phyloP scores from a whole-genome alignment of 2,113 vertebrate genomes.

The Malurus elegans region DNA sequence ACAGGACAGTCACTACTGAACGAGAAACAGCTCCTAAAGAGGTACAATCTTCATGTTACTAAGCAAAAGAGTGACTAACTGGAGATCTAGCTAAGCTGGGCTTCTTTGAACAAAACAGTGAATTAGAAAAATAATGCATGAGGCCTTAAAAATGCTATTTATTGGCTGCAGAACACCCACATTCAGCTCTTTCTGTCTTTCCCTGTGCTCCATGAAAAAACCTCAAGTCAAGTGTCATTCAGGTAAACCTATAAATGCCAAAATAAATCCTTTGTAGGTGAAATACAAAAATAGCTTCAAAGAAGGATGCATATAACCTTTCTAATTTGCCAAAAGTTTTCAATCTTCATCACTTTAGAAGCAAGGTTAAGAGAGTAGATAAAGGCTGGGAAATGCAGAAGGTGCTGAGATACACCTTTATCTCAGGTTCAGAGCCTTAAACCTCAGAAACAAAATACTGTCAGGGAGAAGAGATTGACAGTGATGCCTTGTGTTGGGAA shows the following conservation, averaged over 20 bases:
- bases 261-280: slow-evolving; percentile 13
- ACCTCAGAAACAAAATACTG: background rate
- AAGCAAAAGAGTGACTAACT: background rate
- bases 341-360: slow-evolving; percentile 16
- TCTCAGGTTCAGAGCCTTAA: background rate
- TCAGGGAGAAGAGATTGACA: background rate
- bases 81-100: background rate
- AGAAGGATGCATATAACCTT: background rate
- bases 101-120: background rate
- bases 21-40: background rate
- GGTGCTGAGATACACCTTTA: background rate
- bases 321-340: slow-evolving; percentile 42
- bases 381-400: background rate
- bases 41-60: background rate
- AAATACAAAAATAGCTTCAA: slow-evolving; percentile 7
- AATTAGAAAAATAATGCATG: background rate
- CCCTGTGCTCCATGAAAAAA: background rate
- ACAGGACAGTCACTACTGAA: background rate
- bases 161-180: background rate
- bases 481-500: background rate
- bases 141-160: background rate
- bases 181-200: background rate
- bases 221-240: background rate
- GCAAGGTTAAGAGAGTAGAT: background rate
- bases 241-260: background rate